These are phyloP conservation scores for Danio jaintianensis DNA, from an alignment of 2,797 vertebrate species.

Conservation along the genomic window DNA sequence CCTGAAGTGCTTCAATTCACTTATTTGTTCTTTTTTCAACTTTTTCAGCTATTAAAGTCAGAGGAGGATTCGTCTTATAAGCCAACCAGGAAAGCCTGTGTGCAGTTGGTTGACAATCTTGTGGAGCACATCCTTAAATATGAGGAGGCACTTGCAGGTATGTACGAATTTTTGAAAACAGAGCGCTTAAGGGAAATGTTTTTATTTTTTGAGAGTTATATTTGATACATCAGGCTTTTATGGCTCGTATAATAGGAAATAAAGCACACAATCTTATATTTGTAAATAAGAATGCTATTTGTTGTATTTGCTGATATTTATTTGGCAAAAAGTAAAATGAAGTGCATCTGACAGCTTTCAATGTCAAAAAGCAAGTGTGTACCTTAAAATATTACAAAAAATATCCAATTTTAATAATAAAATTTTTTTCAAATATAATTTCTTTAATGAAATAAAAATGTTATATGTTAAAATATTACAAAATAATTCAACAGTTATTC, in stretches of 20 bases:
- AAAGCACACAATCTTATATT: background rate
- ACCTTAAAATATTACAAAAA: no score
- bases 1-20: background rate
- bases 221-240: no score
- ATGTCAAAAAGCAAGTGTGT: no score
- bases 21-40: conserved; percentile 1
- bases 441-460: no score
- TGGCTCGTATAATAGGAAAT: background rate
- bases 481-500: no score
- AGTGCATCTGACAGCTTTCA: no score
- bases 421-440: no score
- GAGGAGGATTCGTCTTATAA: conserved; percentile 97
- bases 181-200: no score
- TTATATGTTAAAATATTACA: no score
- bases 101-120: conserved; percentile 96
- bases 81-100: conserved; percentile 96
- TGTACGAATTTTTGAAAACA: background rate
- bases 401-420: no score
- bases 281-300: background rate
- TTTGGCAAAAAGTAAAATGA: background rate
- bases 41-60: conserved; percentile 87
- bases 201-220: no score
- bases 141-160: conserved; percentile 94
- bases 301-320: background rate
- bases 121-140: conserved; percentile 98